Conservation (phyloP, 1,140 invertebrate genomes). For the Dryas iulia region DNA sequence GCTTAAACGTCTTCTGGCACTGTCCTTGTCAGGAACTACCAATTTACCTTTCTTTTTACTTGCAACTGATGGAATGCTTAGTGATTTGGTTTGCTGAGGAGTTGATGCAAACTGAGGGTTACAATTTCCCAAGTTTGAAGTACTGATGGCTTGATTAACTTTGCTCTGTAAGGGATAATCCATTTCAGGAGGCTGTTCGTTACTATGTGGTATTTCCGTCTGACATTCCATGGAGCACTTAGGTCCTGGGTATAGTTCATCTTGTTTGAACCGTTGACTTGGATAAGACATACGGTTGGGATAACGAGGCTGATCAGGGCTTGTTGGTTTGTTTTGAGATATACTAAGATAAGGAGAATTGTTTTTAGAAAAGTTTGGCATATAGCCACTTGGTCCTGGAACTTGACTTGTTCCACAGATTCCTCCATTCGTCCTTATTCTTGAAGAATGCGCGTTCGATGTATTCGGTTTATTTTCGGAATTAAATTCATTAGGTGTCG, state of each 20-base stretch:
- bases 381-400: slow-evolving; percentile 26
- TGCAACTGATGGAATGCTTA: background rate
- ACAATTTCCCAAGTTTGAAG: background rate
- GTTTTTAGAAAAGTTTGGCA: background rate
- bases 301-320: background rate
- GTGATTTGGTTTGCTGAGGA: background rate
- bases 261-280: background rate
- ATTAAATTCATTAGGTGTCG: background rate
- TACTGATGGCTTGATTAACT: background rate
- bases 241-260: background rate
- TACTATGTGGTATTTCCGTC: background rate
- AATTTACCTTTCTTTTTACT: slow-evolving; percentile 13
- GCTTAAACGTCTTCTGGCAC: slow-evolving; percentile 8
- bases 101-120: background rate
- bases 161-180: background rate
- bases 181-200: background rate
- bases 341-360: background rate
- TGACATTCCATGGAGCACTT: slow-evolving; percentile 16
- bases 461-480: background rate
- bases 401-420: slow-evolving; percentile 25
- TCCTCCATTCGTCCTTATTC: slow-evolving; percentile 1
- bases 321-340: background rate
- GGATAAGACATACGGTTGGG: background rate
- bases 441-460: background rate
- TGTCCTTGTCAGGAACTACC: background rate